Conservation (phyloP, 2,888 invertebrate genomes). For the Dendrolimus houi region DNA sequence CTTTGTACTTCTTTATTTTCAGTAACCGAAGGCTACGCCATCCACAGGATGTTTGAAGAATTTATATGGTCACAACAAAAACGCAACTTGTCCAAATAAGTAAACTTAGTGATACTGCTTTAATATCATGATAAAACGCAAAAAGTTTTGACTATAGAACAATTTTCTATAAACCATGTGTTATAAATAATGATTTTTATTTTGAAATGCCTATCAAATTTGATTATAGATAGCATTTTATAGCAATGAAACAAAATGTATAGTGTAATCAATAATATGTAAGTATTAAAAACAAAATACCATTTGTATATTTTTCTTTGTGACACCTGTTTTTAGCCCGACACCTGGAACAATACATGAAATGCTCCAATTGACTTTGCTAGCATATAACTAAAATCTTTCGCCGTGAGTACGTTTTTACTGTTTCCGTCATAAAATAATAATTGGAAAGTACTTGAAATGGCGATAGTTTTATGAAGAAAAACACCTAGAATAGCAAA, state of each 20-base stretch:
- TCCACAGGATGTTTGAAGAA: slow-evolving; percentile 41
- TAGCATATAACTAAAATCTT: no score
- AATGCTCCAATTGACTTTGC: no score
- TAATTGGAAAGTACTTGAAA: no score
- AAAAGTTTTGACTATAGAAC: slow-evolving; percentile 69
- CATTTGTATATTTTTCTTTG: slow-evolving; percentile 41
- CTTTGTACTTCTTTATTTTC: slow-evolving; percentile 29
- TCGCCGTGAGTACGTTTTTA: no score
- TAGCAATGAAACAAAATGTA: slow-evolving; percentile 74
- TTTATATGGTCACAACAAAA: slow-evolving; percentile 60
- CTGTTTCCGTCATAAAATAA: no score
- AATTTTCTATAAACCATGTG: slow-evolving; percentile 71
- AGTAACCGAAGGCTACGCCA: slow-evolving; percentile 49
- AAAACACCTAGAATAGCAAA: no score
- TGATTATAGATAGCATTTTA: slow-evolving; percentile 76
- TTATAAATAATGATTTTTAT: slow-evolving; percentile 60
- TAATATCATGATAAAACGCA: slow-evolving; percentile 74
- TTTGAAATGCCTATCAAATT: slow-evolving; percentile 73
- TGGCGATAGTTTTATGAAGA: no score
- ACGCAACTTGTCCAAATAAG: slow-evolving; percentile 70
- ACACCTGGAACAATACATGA: no score
- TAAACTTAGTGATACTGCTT: slow-evolving; percentile 74
- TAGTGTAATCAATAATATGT: slow-evolving; percentile 74
- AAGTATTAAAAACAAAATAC: slow-evolving; percentile 76
- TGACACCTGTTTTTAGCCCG: slow-evolving; percentile 4